Evolutionary conservation across 1,140 invertebrate genomes (phyloP).

Genomic region (Meloidogyne chitwoodi): DNA sequence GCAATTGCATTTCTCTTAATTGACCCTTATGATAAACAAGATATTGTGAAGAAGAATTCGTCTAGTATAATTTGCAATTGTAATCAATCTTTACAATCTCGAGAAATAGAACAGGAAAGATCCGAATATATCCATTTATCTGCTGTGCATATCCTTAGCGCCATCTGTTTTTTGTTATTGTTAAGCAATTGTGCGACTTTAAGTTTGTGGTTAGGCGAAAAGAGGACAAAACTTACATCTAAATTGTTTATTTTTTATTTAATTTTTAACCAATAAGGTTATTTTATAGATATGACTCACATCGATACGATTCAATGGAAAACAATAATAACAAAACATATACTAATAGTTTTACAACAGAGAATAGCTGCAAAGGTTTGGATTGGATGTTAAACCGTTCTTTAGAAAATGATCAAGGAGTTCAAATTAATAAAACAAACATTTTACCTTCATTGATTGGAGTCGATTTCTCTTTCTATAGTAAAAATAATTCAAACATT

Average conservation of each 20-base stretch:
- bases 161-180: background rate
- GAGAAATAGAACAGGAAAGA: background rate
- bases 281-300: background rate
- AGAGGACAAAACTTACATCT: background rate
- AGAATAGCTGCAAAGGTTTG: background rate
- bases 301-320: no score
- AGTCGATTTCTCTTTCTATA: background rate
- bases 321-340: no score
- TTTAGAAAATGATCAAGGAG: background rate
- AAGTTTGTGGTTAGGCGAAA: background rate
- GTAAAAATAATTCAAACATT: background rate
- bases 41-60: background rate
- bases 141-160: background rate
- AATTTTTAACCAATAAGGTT: background rate
- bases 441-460: background rate
- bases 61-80: slow-evolving; percentile 1
- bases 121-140: background rate
- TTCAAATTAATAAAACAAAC: background rate
- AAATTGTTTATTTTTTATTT: background rate
- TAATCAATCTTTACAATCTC: background rate
- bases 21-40: no score
- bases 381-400: background rate
- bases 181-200: background rate
- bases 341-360: background rate
- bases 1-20: no score